A percentile compares a stretch with the other conserved stretches of the same genome.
Conservation (phyloP, 2,797 vertebrate genomes). For the Scomberomorus guttatus region DNA sequence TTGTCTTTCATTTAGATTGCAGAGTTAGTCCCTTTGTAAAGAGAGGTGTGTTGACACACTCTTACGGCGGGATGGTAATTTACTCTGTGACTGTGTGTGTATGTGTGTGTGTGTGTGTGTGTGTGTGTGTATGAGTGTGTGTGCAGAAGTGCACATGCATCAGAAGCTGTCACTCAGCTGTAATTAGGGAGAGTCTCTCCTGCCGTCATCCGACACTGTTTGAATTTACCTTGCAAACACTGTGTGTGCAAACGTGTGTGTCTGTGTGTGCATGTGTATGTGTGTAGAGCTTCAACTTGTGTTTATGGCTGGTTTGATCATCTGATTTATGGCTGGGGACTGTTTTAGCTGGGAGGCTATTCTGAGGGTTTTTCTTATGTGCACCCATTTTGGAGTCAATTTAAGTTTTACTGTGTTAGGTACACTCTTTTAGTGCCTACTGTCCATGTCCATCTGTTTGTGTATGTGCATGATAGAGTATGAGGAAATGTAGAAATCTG, state of each 20-base stretch:
- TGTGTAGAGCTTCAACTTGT: conserved; percentile 21
- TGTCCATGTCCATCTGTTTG: conserved; percentile 22
- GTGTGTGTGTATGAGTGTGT: not conserved
- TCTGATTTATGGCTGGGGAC: conserved; percentile 30
- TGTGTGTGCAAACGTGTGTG: conserved; percentile 44
- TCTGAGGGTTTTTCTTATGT: conserved; percentile 26
- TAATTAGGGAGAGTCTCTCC: conserved; percentile 70
- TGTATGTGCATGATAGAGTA: not conserved
- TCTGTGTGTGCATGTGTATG: conserved; percentile 31
- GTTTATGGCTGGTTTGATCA: conserved; percentile 57
- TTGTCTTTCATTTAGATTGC: conserved; percentile 75
- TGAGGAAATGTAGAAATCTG: not conserved
- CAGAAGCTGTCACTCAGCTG: conserved; percentile 71
- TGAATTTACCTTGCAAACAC: conserved; percentile 73
- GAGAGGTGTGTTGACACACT: conserved; percentile 73
- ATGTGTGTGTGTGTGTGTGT: conserved; percentile 18
- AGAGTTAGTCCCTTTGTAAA: conserved; percentile 71
- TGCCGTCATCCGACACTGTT: conserved; percentile 61
- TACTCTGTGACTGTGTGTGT: conserved; percentile 39
- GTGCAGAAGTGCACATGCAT: conserved; percentile 47
- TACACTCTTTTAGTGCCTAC: conserved; percentile 16
- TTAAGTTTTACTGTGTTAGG: conserved; percentile 31
- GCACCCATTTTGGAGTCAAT: conserved; percentile 32
- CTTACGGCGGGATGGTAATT: conserved; percentile 61
- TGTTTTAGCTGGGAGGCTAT: conserved; percentile 39